These are phyloP conservation scores for Corbicula japonica DNA, from an alignment of 2,888 invertebrate species.

Conservation along the genomic window DNA sequence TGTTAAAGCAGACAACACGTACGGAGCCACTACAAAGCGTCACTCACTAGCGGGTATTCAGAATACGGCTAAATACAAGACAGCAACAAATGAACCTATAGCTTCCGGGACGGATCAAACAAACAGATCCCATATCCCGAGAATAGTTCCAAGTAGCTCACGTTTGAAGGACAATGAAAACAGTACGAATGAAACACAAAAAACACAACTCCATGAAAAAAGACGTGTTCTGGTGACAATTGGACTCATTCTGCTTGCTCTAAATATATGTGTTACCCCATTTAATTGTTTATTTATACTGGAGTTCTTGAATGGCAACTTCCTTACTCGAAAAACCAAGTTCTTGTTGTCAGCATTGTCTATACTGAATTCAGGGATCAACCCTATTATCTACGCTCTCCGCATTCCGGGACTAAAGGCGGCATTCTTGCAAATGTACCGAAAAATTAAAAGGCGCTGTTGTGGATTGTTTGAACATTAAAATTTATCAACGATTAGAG, in stretches of 20 bases:
- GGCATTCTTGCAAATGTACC: too few species aligned
- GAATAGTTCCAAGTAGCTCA: background rate
- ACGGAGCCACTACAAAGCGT: background rate
- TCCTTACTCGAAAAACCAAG: background rate
- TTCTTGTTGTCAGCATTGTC: background rate
- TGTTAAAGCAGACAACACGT: background rate
- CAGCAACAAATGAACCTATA: too few species aligned
- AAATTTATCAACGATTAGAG: too few species aligned
- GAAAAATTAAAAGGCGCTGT: too few species aligned
- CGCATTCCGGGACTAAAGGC: background rate
- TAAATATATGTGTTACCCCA: conserved; percentile 1
- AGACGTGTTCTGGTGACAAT: background rate
- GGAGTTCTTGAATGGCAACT: background rate
- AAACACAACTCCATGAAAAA: background rate
- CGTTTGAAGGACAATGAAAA: background rate
- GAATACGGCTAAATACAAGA: background rate
- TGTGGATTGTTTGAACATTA: too few species aligned
- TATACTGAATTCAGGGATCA: background rate
- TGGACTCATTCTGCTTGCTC: background rate
- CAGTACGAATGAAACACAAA: background rate
- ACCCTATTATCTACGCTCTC: background rate
- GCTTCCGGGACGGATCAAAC: too few species aligned
- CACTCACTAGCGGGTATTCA: background rate
- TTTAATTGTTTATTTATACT: background rate
- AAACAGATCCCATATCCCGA: background rate